These are phyloP conservation scores for Standfussiana lucernea DNA, from an alignment of 2,888 invertebrate genomes.

Conservation along the genomic window DNA sequence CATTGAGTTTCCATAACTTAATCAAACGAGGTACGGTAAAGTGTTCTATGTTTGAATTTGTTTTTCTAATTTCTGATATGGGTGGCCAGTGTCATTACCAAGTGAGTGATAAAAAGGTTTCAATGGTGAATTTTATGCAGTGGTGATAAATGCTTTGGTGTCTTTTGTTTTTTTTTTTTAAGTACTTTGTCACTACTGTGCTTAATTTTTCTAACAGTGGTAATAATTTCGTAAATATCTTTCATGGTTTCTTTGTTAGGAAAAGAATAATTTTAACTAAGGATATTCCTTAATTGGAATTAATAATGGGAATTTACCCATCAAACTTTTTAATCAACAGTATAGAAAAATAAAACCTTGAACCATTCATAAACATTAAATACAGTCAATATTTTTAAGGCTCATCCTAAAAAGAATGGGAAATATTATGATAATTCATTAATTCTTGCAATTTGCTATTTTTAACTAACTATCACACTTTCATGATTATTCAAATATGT, in stretches of 20 bases:
- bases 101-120: slow-evolving; percentile 57
- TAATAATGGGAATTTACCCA: not conserved
- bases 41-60: slow-evolving; percentile 69
- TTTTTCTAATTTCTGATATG: slow-evolving; percentile 53
- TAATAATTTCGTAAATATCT: not conserved
- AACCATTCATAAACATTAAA: not conserved
- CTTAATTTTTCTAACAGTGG: not conserved
- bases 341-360: not conserved
- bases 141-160: slow-evolving; percentile 31
- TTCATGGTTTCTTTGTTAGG: not conserved
- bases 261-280: not conserved
- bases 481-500: not conserved
- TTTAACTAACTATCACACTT: too few species aligned
- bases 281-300: not conserved
- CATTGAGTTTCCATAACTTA: slow-evolving; percentile 88
- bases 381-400: not conserved
- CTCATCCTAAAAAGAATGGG: not conserved
- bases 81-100: slow-evolving; percentile 57
- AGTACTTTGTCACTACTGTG: not conserved
- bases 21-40: slow-evolving; percentile 85
- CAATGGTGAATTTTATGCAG: slow-evolving; percentile 30
- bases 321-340: not conserved
- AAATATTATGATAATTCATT: not conserved
- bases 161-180: slow-evolving; percentile 14
- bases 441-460: too few species aligned